Base-by-base conservation (phyloP, 2,797 vertebrate species). In the Smutsia temminckii region DNA sequence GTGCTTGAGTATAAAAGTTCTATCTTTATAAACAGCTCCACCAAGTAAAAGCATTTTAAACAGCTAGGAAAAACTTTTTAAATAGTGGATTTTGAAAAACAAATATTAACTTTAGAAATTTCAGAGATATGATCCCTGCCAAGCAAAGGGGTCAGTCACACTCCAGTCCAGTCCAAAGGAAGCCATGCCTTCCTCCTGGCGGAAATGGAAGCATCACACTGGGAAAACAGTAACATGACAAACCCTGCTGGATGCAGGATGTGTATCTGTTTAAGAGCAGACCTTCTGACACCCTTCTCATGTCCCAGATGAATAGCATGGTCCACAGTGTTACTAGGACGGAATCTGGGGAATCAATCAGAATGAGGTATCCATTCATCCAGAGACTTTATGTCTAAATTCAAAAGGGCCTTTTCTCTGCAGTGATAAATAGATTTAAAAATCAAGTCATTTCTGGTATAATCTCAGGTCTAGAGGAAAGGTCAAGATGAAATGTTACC, bases 401-500 rank as follows among this genome's bases (percentile, higher is more conserved):
- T 95, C 93, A 88, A 89, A 57, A 89, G 92, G 74, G 37, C 72
- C 78, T 95, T 93, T 88, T 78, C 79, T 94, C 49, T 92, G 37
- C 64, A 57, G 20, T 88, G 81, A 72, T 83, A 95, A 93, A 40
- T 1, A 88, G 72, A 89, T 93, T 95, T 95, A 57, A 92, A 96
- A 96, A 85, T 37, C n/a, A 95, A 97, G 83, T 64, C 83, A 92
- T 40, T 96, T 92, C 66, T 84, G 53, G 93, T 88, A 93, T 2
- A 97, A 96, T 91, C 93, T 94, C n/a, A 27, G 91, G 25, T 46
- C 13, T 34, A 95, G 59, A 94, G 81, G 64, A 94, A 95, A 95
- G 90, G 92, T 97, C 95, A 97, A 96, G 96, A 96, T 83, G 59
- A 93, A 96, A 95, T 69, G 71, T 83, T 93, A 72, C 51, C 37